Evolutionary conservation across 2,113 vertebrate genomes (phyloP).

Genomic region (Passerina amoena): DNA sequence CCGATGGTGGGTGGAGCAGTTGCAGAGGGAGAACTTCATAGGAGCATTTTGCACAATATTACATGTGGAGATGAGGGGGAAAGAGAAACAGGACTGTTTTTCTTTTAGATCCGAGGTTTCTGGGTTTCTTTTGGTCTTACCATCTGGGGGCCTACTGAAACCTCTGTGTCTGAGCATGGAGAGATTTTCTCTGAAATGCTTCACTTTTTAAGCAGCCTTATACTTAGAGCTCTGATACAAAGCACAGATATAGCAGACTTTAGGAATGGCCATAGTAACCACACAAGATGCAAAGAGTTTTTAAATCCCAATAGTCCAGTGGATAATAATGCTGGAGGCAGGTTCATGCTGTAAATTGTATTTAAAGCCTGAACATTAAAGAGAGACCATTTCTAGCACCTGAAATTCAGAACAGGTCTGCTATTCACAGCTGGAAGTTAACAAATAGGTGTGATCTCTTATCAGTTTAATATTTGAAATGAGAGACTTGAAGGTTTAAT

Average conservation of each 20-base stretch:
- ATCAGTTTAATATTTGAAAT: not conserved
- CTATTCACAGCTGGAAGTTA: not conserved
- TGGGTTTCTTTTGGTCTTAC: not conserved
- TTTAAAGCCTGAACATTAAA: not conserved
- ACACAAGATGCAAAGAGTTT: not conserved
- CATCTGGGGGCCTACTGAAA: not conserved
- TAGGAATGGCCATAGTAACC: not conserved
- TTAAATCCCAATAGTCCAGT: not conserved
- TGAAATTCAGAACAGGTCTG: not conserved
- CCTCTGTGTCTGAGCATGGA: not conserved
- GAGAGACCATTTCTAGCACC: not conserved
- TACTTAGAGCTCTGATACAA: not conserved
- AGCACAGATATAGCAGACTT: not conserved
- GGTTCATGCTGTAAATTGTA: not conserved
- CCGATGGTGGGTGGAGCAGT: not conserved
- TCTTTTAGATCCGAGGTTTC: not conserved
- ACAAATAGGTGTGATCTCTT: not conserved
- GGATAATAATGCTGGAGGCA: not conserved
- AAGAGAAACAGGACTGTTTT: not conserved
- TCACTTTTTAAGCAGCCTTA: not conserved
- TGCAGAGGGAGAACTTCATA: not conserved
- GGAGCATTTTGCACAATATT: not conserved
- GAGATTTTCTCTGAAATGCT: not conserved
- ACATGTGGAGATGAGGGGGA: rapidly evolving
- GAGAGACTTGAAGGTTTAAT: not conserved